A percentile compares a stretch with the other conserved stretches of the same genome.
These are phyloP conservation scores for Sitodiplosis mosellana DNA, from an alignment of 1,140 invertebrate genomes.

Conservation along the genomic window DNA sequence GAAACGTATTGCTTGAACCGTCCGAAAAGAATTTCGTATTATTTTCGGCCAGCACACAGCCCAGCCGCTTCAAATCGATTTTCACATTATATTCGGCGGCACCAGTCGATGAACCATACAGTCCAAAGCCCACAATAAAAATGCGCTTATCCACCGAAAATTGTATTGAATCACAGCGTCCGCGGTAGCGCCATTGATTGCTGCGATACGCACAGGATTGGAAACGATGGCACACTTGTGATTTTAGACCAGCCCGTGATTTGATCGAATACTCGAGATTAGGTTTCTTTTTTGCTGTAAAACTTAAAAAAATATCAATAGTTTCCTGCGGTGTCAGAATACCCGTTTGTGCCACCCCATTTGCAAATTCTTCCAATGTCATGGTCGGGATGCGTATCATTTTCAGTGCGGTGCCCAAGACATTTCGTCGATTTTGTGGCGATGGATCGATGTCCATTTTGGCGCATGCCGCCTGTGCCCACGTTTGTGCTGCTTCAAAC, in stretches of 20 bases:
- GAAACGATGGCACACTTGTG: conserved; percentile 85
- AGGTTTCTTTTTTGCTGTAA: conserved; percentile 69
- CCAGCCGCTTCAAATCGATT: conserved; percentile 73
- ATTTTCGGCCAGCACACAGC: conserved; percentile 69
- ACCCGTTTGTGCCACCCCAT: conserved; percentile 72
- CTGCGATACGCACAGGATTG: conserved; percentile 89
- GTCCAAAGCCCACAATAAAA: conserved; percentile 79
- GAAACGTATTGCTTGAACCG: conserved; percentile 83
- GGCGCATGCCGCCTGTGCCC: conserved; percentile 71
- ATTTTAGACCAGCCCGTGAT: conserved; percentile 64
- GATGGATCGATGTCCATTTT: conserved; percentile 60
- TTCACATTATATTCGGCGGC: conserved; percentile 80
- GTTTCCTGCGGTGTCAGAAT: conserved; percentile 78
- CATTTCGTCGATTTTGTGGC: conserved; percentile 45
- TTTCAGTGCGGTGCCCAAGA: conserved; percentile 61
- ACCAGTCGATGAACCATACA: conserved; percentile 82
- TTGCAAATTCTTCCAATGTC: conserved; percentile 79
- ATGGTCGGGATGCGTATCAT: conserved; percentile 78
- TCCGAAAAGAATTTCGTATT: conserved; percentile 86
- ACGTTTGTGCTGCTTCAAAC: conserved; percentile 74
- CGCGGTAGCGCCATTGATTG: conserved; percentile 88
- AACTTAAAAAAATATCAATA: conserved; percentile 81
- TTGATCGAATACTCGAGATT: conserved; percentile 61
- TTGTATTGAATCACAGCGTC: conserved; percentile 80
- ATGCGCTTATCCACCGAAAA: conserved; percentile 83